A percentile compares a stretch with the other conserved stretches of the same genome.
These are phyloP conservation scores for Sebastes jordani DNA, from an alignment of 2,797 vertebrate genomes.

Conservation along the genomic window DNA sequence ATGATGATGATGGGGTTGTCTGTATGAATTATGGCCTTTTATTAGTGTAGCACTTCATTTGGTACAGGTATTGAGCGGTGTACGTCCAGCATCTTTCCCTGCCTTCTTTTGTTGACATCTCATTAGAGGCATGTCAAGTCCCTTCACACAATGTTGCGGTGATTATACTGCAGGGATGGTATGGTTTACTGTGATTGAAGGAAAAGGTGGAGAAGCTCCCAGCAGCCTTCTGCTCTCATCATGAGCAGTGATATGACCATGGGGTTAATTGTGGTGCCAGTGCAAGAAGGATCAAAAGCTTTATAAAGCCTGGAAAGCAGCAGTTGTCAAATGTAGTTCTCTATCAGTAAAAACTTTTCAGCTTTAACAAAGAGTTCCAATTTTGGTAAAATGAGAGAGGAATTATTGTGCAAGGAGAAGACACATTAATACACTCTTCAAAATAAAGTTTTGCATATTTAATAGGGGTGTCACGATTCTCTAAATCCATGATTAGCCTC, in stretches of 20 bases:
- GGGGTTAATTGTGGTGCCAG: slow-evolving; percentile 54
- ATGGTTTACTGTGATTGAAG: slow-evolving; percentile 29
- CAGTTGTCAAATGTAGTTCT: slow-evolving; percentile 10
- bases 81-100: slow-evolving; percentile 30
- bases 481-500: too few relatives aligned
- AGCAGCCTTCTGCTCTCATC: slow-evolving; percentile 30
- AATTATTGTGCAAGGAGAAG: background rate
- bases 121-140: slow-evolving; percentile 59
- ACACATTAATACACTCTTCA: background rate
- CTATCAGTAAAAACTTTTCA: slow-evolving; percentile 3
- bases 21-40: slow-evolving; percentile 20
- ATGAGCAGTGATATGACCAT: slow-evolving; percentile 29
- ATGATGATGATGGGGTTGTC: slow-evolving; percentile 15
- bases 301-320: slow-evolving; percentile 23
- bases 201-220: slow-evolving; percentile 15
- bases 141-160: slow-evolving; percentile 30
- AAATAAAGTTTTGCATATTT: background rate
- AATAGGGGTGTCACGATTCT: too few relatives aligned
- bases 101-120: slow-evolving; percentile 53
- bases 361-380: background rate
- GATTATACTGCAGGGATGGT: slow-evolving; percentile 45
- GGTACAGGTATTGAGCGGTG: slow-evolving; percentile 16
- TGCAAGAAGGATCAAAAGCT: slow-evolving; percentile 20
- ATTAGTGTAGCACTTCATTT: slow-evolving; percentile 25
- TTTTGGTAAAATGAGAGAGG: background rate